phyloP scores from a whole-genome alignment of 2,888 invertebrate genomes.

The Megaustenia siamemsis region DNA sequence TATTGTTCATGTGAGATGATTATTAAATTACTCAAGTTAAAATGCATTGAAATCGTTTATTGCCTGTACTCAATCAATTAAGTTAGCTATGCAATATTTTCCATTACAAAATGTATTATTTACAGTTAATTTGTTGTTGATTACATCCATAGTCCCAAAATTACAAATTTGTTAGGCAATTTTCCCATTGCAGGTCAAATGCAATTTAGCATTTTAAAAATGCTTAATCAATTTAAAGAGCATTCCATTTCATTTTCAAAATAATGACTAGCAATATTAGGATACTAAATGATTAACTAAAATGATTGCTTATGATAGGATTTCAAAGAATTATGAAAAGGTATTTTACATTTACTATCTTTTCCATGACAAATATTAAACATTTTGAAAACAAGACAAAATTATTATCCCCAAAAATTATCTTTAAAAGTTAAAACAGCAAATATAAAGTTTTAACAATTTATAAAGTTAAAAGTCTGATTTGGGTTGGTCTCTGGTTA shows the following conservation, averaged over 20 bases:
- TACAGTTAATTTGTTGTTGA: background rate
- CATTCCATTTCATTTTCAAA: too few species aligned
- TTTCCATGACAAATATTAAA: too few species aligned
- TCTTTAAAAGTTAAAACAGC: too few species aligned
- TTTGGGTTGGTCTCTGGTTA: background rate
- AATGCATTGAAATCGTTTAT: background rate
- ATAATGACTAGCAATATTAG: too few species aligned
- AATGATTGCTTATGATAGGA: background rate
- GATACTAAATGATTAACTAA: too few species aligned
- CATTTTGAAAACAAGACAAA: background rate
- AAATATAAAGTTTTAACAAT: background rate
- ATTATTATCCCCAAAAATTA: background rate
- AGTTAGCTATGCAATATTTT: background rate
- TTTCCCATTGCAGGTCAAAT: conserved; percentile 26
- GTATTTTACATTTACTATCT: too few species aligned
- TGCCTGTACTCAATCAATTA: background rate
- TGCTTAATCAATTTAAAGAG: too few species aligned
- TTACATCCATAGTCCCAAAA: conserved; percentile 5
- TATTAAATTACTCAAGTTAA: background rate
- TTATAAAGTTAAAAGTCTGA: background rate
- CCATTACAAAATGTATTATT: background rate
- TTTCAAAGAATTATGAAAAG: background rate
- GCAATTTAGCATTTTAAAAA: background rate
- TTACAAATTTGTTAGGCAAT: conserved; percentile 17
- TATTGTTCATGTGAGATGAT: too few species aligned